Evolutionary conservation across 2,888 invertebrate species (phyloP), one percentile per base, ranked within the genome.

Genomic region (Itoplectis maculator): DNA sequence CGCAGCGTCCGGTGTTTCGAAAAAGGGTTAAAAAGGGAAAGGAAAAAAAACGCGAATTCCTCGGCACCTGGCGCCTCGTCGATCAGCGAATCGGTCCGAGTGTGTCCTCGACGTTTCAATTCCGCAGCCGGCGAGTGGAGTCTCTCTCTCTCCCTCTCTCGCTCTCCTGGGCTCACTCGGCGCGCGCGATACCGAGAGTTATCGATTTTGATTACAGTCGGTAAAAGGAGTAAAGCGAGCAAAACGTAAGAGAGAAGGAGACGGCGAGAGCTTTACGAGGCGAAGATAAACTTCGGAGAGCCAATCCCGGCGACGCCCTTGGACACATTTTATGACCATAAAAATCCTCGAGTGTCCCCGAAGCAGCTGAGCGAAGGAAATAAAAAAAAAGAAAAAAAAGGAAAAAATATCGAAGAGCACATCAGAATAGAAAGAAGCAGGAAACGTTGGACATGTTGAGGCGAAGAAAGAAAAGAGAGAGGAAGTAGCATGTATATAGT

Each of bases 191-290:
- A 29, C 29, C 15, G 35, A 72, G 73, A 20, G 13, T 18, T 61
- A 83, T 83, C 73, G 79, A 84, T 85, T 78, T 23, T 20, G 70
- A 65, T 42, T n/a, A 29, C 18, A 54, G n/a, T 20, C 20, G 63
- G 20, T 65, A 23, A 20, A 59, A 42, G 70, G n/a, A 69, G 40
- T 15, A 61, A 81, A 72, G 76, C 29, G 29, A 29, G 65, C n/a
- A n/a, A n/a, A n/a, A n/a, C n/a, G n/a, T n/a, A n/a, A n/a, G n/a
- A n/a, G n/a, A n/a, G n/a, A n/a, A 79, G 82, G 84, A 83, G 79
- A 65, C 70, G 20, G 29, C 42, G 56, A 68, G 72, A 83, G 79
- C 59, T 86, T 86, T 83, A 85, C 80, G 84, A 83, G 79, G 45
- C 42, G 61, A 68, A 65, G 20, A 54, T 65, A 81, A 85, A 80